A percentile compares a stretch with the other conserved stretches of the same genome.
Conservation (phyloP, 2,113 vertebrate species). For the Labeo rohita region DNA sequence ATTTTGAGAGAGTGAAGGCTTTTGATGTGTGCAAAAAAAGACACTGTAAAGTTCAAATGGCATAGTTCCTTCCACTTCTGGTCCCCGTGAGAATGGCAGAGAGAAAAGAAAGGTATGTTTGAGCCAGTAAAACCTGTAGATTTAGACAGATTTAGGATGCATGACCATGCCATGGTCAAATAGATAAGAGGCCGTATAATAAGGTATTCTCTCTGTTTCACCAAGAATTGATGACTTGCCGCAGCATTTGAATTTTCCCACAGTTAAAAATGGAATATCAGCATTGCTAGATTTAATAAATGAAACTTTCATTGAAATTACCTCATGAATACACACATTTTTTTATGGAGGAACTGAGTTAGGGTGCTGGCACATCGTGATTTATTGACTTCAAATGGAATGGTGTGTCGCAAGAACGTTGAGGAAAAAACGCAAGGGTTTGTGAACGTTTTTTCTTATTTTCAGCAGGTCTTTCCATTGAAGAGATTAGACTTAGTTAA, state of each 20-base stretch:
- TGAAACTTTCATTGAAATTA: background rate
- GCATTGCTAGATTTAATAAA: background rate
- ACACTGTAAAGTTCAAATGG: constrained; percentile 41
- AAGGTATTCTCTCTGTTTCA: background rate
- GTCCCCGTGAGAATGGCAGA: background rate
- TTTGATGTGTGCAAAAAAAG: constrained; percentile 54
- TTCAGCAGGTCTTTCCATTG: background rate
- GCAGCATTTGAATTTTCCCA: background rate
- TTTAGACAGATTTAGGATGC: background rate
- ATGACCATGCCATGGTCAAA: background rate
- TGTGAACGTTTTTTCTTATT: background rate
- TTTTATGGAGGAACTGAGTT: background rate
- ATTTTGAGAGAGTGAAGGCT: constrained; percentile 47
- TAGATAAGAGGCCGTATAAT: background rate
- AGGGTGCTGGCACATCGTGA: background rate
- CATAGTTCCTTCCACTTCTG: constrained; percentile 18
- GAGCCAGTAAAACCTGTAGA: background rate
- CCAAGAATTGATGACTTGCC: background rate
- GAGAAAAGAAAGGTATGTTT: background rate
- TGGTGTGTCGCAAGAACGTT: background rate
- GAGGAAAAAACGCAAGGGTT: background rate
- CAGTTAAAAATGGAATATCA: background rate
- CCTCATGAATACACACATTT: background rate
- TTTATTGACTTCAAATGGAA: background rate
- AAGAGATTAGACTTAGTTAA: background rate